Percentiles rank a stretch among this genome's conserved stretches.
Conservation (phyloP, 1,140 invertebrate species). For the Tyrophagus putrescentiae region DNA sequence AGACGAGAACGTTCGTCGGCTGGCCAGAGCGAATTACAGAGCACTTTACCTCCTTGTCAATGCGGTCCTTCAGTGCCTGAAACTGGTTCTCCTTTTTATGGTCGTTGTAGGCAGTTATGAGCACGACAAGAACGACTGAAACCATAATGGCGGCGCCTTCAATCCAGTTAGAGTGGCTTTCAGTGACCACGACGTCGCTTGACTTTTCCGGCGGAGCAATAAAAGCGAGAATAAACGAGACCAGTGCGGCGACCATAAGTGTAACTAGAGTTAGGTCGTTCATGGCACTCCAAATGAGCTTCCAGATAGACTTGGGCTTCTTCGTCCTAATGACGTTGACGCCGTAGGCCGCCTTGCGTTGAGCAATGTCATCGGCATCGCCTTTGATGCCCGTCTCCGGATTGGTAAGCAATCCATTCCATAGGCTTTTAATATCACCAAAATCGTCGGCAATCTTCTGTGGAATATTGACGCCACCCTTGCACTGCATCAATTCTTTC, state of each 20-base stretch:
- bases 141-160: conserved; percentile 94
- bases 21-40: conserved; percentile 80
- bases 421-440: not conserved
- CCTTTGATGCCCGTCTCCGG: conserved; percentile 69
- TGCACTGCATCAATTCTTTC: not conserved
- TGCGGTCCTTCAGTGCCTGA: conserved; percentile 78
- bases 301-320: conserved; percentile 95
- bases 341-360: conserved; percentile 82
- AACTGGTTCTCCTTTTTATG: conserved; percentile 98
- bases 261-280: conserved; percentile 98
- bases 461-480: not conserved
- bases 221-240: conserved; percentile 81
- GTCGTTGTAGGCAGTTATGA: conserved; percentile 98
- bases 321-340: conserved; percentile 97
- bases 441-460: not conserved
- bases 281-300: conserved; percentile 94
- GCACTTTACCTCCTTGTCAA: conserved; percentile 97
- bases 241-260: conserved; percentile 61
- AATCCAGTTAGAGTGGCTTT: conserved; percentile 88
- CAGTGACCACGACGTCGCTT: conserved; percentile 49
- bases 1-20: conserved; percentile 83
- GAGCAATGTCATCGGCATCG: conserved; percentile 69
- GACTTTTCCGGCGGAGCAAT: conserved; percentile 50
- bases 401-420: not conserved
- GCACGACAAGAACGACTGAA: conserved; percentile 91